A percentile compares a stretch with the other conserved stretches of the same genome.
Conservation (phyloP, 2,888 invertebrate genomes). For the Drosophila ustulata region DNA sequence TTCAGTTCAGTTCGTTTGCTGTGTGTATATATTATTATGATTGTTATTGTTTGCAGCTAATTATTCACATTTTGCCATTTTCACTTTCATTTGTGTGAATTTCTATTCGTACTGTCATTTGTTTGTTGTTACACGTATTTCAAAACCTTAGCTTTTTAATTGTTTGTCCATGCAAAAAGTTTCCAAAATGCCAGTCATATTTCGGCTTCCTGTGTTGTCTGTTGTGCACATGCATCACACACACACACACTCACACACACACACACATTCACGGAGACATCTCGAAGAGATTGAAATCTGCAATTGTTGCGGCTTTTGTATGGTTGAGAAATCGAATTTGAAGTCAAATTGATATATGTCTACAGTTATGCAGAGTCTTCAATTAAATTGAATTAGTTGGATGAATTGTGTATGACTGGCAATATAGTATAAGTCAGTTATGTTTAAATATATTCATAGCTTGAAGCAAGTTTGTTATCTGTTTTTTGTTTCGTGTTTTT, state of each 20-base stretch:
- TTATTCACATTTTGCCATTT: constrained; percentile 80
- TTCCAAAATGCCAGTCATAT: constrained; percentile 81
- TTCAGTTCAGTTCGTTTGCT: constrained; percentile 67
- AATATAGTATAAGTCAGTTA: constrained; percentile 3
- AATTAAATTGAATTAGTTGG: constrained; percentile 63
- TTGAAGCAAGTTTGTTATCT: neutral
- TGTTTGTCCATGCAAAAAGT: constrained; percentile 75
- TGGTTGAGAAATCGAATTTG: constrained; percentile 69
- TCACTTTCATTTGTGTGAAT: constrained; percentile 81
- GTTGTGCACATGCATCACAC: constrained; percentile 19
- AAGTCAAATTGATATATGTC: constrained; percentile 30
- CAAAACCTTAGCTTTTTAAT: constrained; percentile 67
- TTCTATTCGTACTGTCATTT: constrained; percentile 76
- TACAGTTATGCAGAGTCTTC: constrained; percentile 24
- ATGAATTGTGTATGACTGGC: constrained; percentile 31
- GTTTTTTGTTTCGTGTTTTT: neutral
- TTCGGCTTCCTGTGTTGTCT: constrained; percentile 60
- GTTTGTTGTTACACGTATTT: constrained; percentile 77
- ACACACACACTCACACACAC: constrained; percentile 14
- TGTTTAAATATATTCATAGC: constrained; percentile 15
- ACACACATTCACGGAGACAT: constrained; percentile 6
- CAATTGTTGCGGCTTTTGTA: constrained; percentile 62
- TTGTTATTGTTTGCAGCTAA: constrained; percentile 73
- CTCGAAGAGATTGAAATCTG: constrained; percentile 57
- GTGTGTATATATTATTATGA: constrained; percentile 41